phyloP scores from a whole-genome alignment of 2,888 invertebrate genomes.

The Drosophila flavopinicola region DNA sequence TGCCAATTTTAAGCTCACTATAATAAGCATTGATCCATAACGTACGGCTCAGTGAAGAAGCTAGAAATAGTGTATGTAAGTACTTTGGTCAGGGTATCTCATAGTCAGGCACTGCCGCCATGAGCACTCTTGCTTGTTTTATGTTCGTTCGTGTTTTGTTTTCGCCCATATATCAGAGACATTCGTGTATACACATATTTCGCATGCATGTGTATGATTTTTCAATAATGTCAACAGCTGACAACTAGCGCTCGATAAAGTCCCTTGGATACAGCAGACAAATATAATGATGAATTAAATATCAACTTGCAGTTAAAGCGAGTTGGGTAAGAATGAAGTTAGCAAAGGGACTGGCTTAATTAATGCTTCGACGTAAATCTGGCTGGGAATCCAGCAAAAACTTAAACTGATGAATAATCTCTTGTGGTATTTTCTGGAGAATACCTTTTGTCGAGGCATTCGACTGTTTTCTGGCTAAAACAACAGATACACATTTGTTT shows the following conservation, averaged over 20 bases:
- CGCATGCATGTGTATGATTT: slow-evolving; percentile 46
- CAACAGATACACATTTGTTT: no score
- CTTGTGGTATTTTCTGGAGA: background rate
- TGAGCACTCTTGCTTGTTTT: no score
- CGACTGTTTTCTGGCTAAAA: no score
- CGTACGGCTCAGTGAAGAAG: no score
- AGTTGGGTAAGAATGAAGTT: background rate
- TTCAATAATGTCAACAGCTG: slow-evolving; percentile 69
- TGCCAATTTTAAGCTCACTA: no score
- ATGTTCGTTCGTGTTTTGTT: no score
- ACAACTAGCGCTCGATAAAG: slow-evolving; percentile 50
- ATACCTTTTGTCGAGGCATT: no score
- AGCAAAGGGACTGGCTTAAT: no score
- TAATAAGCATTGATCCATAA: no score
- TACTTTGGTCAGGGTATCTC: no score
- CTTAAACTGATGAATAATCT: background rate
- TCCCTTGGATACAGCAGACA: slow-evolving; percentile 1
- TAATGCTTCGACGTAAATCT: background rate
- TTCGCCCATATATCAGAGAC: slow-evolving; percentile 37
- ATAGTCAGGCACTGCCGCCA: no score
- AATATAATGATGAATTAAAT: slow-evolving; percentile 1
- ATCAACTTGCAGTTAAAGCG: background rate
- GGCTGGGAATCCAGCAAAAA: background rate
- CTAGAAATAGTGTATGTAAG: no score
- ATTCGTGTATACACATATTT: slow-evolving; percentile 1